Percentiles rank a stretch among this genome's conserved stretches.
These are phyloP conservation scores for Noctua janthe DNA, from an alignment of 2,888 invertebrate genomes.

Conservation along the genomic window DNA sequence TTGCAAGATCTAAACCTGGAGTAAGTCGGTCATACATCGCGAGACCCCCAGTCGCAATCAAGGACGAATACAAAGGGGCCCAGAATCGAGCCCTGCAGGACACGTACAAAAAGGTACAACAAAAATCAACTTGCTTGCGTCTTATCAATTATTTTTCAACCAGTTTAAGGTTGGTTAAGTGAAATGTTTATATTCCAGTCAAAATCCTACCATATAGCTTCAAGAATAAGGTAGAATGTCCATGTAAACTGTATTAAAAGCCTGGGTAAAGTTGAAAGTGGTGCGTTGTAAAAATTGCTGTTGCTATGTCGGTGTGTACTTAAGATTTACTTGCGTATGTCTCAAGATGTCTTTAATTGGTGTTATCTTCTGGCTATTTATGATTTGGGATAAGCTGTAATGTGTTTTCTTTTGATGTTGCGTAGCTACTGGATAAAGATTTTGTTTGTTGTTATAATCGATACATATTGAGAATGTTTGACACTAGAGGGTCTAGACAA, in stretches of 20 bases:
- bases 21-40: slow-evolving; percentile 62
- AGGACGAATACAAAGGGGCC: slow-evolving; percentile 63
- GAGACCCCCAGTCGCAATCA: slow-evolving; percentile 60
- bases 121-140: slow-evolving; percentile 70
- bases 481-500: accelerated
- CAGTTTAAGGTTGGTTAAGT: slow-evolving; percentile 72
- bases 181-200: slow-evolving; percentile 47
- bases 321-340: slow-evolving; percentile 57
- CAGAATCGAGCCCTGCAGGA: slow-evolving; percentile 66
- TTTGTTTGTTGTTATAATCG: background rate
- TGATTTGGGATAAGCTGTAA: slow-evolving; percentile 48
- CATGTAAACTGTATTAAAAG: slow-evolving; percentile 69
- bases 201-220: slow-evolving; percentile 14
- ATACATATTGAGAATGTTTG: background rate
- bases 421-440: slow-evolving; percentile 15
- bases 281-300: slow-evolving; percentile 71
- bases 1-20: slow-evolving; percentile 35
- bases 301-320: slow-evolving; percentile 65
- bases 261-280: slow-evolving; percentile 78
- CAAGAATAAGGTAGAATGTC: slow-evolving; percentile 58
- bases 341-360: slow-evolving; percentile 53
- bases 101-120: slow-evolving; percentile 64
- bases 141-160: slow-evolving; percentile 78
- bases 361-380: slow-evolving; percentile 59
- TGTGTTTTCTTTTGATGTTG: background rate